A percentile compares a stretch with the other conserved stretches of the same genome.
phyloP scores from a whole-genome alignment of 2,888 invertebrate species.

The Cryptophagus acutangulus region DNA sequence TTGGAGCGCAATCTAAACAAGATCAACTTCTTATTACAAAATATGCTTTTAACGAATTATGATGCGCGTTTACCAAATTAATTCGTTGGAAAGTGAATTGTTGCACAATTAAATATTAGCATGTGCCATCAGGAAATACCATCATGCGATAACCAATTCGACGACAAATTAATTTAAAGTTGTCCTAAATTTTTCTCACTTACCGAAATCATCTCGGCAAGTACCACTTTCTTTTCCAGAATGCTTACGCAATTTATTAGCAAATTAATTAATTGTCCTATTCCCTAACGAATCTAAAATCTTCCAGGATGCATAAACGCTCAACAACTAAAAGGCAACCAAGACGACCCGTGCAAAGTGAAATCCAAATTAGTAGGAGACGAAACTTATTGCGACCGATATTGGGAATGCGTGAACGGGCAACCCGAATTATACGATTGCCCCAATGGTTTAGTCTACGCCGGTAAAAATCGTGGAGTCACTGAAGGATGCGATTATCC shows the following conservation, averaged over 20 bases:
- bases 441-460: conserved; percentile 85
- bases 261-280: conserved; percentile 5
- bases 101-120: too few relatives aligned
- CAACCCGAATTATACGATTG: conserved; percentile 82
- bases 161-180: too few relatives aligned
- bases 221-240: conserved; percentile 1
- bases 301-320: conserved; percentile 31
- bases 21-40: too few relatives aligned
- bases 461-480: conserved; percentile 81
- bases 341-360: conserved; percentile 78
- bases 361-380: conserved; percentile 73
- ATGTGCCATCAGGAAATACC: too few relatives aligned
- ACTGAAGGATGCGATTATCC: conserved; percentile 88
- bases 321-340: conserved; percentile 41
- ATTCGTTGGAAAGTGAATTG: too few relatives aligned
- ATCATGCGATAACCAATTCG: too few relatives aligned
- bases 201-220: too few relatives aligned
- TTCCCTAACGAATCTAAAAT: too few relatives aligned
- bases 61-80: too few relatives aligned
- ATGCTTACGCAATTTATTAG: neutral
- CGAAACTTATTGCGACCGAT: conserved; percentile 74
- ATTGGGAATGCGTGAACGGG: conserved; percentile 83
- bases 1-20: too few relatives aligned
- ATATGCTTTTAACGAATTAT: too few relatives aligned
- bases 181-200: too few relatives aligned